Evolutionary conservation across 2,888 invertebrate genomes (phyloP).

Genomic region (Lucinisca nassula): DNA sequence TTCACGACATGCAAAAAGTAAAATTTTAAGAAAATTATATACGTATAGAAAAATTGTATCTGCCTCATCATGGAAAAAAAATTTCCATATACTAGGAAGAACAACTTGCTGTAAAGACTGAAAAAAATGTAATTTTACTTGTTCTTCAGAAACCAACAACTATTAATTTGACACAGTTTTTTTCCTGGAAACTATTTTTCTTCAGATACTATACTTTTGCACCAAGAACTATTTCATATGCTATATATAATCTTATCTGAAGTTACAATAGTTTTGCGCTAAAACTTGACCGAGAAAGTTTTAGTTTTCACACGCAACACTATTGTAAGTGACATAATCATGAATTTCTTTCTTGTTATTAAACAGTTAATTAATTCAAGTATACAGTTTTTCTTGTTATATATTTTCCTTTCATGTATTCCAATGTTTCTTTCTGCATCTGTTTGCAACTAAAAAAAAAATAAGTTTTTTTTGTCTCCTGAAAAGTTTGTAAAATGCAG

Average conservation of each 20-base stretch:
- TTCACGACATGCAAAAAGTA: too few relatives aligned
- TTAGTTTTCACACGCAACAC: background rate
- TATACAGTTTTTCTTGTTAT: background rate
- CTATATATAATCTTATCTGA: too few relatives aligned
- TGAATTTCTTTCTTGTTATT: background rate
- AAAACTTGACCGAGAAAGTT: background rate
- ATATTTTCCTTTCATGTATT: background rate
- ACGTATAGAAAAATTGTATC: background rate
- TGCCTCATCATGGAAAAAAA: background rate
- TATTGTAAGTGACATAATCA: background rate
- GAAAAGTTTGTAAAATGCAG: conserved; percentile 10
- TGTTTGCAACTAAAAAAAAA: background rate
- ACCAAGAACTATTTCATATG: background rate
- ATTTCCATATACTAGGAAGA: background rate
- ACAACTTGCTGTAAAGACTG: too few relatives aligned
- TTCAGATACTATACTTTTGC: background rate
- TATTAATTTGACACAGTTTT: background rate
- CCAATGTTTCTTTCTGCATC: background rate
- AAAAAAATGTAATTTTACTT: too few relatives aligned
- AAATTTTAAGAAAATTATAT: too few relatives aligned
- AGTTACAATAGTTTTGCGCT: conserved; percentile 5
- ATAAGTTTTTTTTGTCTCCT: conserved; percentile 4
- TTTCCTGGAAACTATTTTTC: background rate
- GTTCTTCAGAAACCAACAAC: background rate
- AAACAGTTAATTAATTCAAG: background rate